Evolutionary conservation across 2,797 vertebrate genomes (phyloP), one percentile per base, ranked within the genome.

Genomic region (Sternarchorhynchus goeldii): DNA sequence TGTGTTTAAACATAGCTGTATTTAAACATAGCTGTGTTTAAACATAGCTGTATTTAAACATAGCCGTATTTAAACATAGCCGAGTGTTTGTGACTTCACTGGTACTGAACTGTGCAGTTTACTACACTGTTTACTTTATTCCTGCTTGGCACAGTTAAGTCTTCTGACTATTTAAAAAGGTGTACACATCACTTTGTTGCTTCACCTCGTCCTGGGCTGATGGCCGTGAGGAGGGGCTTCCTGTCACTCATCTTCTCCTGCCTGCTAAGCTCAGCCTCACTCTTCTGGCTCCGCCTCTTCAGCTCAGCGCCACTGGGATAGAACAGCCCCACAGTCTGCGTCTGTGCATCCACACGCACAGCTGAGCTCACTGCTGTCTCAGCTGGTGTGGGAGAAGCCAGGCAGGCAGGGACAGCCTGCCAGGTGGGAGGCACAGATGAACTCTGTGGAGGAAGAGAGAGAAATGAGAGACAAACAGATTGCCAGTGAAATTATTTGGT

Each of bases 201-300:
- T 45, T 50, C 77, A 98, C 96, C 96, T 94, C 92, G 90, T 21
- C 97, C 97, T 0, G 96, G 96, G 88, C 97, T 99, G 85, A 97
- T n/a, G 1, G 95, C 91, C 6, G 94, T 95, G 79, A 95, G 88
- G 0, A 91, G 89, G 0, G 94, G 94, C 18, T 88, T 93, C 20
- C 81, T 93, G 82, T 93, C 91, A 57, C 90, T 94, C 87, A 84
- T 91, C 39, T 87, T 89, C 84, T 92, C 92, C 86, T 91, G 84
- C 55, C 87, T 92, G 87, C 88, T 89, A 76, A 89, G 86, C 66
- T 91, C 89, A 60, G 84, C 88, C 56, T 77, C 76, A 55, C 86
- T 85, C 83, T 95, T 92, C 81, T 93, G 87, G 59, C 93, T 87
- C 82, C 89, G 93, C 82, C 86, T 94, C 67, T 93, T 92, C 65